A percentile compares a stretch with the other conserved stretches of the same genome.
Evolutionary conservation across 2,113 vertebrate species (phyloP).

Genomic region (Catharus minimus): DNA sequence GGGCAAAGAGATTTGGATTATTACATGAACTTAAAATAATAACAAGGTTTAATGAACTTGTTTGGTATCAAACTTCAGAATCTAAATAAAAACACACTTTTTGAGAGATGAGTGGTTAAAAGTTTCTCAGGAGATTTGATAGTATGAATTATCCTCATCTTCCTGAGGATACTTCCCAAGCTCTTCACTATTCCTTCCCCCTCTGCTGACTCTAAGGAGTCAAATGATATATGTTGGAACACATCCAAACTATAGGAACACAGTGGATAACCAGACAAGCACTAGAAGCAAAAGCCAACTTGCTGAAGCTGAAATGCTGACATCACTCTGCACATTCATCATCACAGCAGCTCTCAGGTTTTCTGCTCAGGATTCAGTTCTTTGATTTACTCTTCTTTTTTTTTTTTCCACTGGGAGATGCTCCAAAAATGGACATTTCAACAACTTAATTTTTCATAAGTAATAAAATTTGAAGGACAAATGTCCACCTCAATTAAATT

Average conservation of each 20-base stretch:
- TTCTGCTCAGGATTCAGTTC: background rate
- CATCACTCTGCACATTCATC: background rate
- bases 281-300: background rate
- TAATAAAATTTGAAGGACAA: background rate
- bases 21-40: background rate
- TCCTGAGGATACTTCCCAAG: background rate
- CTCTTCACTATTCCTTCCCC: background rate
- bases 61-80: background rate
- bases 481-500: background rate
- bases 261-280: background rate
- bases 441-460: background rate
- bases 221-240: background rate
- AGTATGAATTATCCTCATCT: background rate
- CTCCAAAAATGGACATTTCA: background rate
- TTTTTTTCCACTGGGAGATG: background rate
- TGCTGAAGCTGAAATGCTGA: constrained; percentile 4
- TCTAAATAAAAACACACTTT: background rate
- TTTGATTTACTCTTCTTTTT: background rate
- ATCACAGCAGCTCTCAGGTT: background rate
- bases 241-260: background rate
- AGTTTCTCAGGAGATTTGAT: background rate
- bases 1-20: background rate
- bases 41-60: background rate
- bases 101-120: background rate
- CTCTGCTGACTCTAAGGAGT: background rate